Evolutionary conservation across 2,888 invertebrate species (phyloP).

Genomic region (Anoplius nigerrimus): DNA sequence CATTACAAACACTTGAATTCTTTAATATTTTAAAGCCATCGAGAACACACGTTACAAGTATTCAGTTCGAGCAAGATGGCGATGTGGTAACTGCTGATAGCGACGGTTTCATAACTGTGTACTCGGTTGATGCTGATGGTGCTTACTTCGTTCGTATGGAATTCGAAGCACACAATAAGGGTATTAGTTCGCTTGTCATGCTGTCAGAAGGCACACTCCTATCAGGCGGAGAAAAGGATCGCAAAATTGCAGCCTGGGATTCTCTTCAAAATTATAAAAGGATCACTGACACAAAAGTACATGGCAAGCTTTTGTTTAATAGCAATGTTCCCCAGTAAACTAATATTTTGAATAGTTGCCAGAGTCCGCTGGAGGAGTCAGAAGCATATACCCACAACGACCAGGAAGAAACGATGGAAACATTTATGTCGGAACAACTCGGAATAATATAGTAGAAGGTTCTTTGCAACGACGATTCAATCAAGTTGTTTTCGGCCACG

Average conservation of each 20-base stretch:
- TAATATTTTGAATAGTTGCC: constrained; percentile 80
- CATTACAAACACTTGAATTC: too few species aligned
- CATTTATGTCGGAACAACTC: constrained; percentile 92
- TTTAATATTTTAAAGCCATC: constrained; percentile 80
- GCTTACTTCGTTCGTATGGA: constrained; percentile 93
- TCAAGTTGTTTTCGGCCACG: constrained; percentile 91
- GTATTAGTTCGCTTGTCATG: constrained; percentile 91
- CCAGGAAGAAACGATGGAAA: constrained; percentile 93
- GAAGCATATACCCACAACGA: constrained; percentile 91
- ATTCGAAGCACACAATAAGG: constrained; percentile 92
- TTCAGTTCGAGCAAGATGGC: constrained; percentile 93
- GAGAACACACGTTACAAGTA: constrained; percentile 88
- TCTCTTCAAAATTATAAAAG: constrained; percentile 92
- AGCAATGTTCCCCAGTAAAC: neutral
- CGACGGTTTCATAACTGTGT: constrained; percentile 93
- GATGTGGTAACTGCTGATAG: constrained; percentile 95
- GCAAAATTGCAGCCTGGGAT: constrained; percentile 95
- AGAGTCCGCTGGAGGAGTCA: constrained; percentile 90
- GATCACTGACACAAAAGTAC: constrained; percentile 91
- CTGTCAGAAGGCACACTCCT: constrained; percentile 92
- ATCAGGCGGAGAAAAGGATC: constrained; percentile 92
- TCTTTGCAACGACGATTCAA: constrained; percentile 92
- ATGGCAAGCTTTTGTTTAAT: too few species aligned
- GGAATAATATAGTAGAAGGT: constrained; percentile 93
- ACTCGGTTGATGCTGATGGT: constrained; percentile 92